Evolutionary conservation across 2,888 invertebrate genomes (phyloP), one percentile per base, ranked within the genome.

Genomic region (Ophioninae sp.): DNA sequence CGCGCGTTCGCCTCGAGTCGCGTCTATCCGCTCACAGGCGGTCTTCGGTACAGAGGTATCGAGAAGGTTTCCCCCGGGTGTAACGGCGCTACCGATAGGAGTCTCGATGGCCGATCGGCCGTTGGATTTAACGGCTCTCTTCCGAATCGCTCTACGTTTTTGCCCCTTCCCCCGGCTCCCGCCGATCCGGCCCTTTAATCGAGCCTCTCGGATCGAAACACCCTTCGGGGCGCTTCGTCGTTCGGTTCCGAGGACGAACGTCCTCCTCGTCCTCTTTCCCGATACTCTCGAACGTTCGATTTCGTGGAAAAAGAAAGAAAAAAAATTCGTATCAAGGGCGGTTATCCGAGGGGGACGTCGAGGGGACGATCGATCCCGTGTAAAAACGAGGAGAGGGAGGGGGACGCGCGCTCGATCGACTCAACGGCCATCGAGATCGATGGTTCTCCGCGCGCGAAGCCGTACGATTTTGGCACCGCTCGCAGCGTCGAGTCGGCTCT

Each of bases 351-450:
- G 30, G 30, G 30, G 21, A 74, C 50, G 74, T 72, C 69, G 57
- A 80, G 65, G 76, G 57, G 62, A 62, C 56, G 67, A 59, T 77
- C 77, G 44, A 67, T 39, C 57, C 37, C 23, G 70, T 74, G 75
- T 50, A 59, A 73, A 74, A 84, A 70, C 59, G 61, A 39, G 77
- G 56, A 23, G 30, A 56, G 62, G 50, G 78, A 69, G 39, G 81
- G 68, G 39, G 44, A 39, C 44, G 57, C 81, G 78, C 59, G 81
- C 73, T 78, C 83, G 78, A 84, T 84, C 81, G 78, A 84, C 74
- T 83, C 81, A 83, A 83, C 78, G 78, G 83, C 77, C 70, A 83
- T 83, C 74, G 81, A 83, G 80, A 83, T 83, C 81, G 78, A 83
- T 76, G 83, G 78, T 78, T 81, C 81, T 83, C 78, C 81, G 81